Evolutionary conservation across 2,113 vertebrate genomes (phyloP), one percentile per base, ranked within the genome.

Genomic region (Coregonus clupeaformis): DNA sequence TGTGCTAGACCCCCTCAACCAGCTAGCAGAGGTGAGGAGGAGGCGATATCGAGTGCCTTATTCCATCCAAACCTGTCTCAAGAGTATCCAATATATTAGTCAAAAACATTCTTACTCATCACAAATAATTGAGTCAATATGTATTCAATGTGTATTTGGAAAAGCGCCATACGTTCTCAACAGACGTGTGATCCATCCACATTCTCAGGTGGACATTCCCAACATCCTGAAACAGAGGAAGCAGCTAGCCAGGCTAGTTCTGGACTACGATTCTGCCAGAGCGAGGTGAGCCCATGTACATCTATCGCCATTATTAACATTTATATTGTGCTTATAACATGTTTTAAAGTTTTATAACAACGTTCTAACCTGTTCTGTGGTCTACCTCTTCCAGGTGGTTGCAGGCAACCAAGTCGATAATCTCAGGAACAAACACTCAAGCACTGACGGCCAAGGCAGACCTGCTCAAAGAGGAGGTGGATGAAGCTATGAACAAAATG

Each of bases 141-240:
- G 14, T 59, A 24, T 12, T 62, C 36, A 42, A 11, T 42, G 36
- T 22, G n/a, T 27, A 29, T 29, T 65, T 65, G 14, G 22, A 62
- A 62, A 22, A 22, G 36, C 9, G 9, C 36, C 36, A 12, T 9
- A 11, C 5, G 1, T 62, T 25, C n/a, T 62, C 11, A 25, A 9
- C 59, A 25, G 12, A n/a, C 5, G 59, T 1, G 76, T 1, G 76
- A n/a, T 27, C 60, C 32, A 65, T 66, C 16, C 45, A 52, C 82
- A 2, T 74, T 69, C 6, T 73, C 64, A 99, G 98, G 86, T 95
- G 64, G 98, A 99, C 74, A 98, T 99, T 79, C 98, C 98, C 0
- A 99, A 99, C 91, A 97, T 99, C 87, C 95, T 97, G 85, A 99
- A 98, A 80, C 96, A 98, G 91, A 96, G 97, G 89, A 97, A 97